Percentiles rank a stretch among this genome's conserved stretches.
Evolutionary conservation across 2,113 vertebrate species (phyloP).

Genomic region (Esox niger): DNA sequence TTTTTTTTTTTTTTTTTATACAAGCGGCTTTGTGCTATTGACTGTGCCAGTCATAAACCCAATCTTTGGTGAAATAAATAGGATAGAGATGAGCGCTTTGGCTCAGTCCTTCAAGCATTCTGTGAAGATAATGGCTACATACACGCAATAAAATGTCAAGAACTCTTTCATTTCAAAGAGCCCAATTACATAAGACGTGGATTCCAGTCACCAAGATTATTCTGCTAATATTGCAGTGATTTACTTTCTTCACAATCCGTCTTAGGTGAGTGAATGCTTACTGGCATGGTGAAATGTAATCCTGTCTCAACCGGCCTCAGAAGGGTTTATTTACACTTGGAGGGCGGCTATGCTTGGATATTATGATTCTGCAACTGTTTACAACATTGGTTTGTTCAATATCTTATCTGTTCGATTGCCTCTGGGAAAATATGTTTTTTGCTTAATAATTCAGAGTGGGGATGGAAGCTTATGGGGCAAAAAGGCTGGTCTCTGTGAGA

Average conservation of each 20-base stretch:
- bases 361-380: not conserved
- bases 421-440: not conserved
- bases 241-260: constrained; percentile 2
- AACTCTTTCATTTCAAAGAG: not conserved
- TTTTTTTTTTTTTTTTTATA: too few relatives aligned
- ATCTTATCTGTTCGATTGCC: not conserved
- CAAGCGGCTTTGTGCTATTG: not conserved
- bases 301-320: not conserved
- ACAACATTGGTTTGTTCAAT: not conserved
- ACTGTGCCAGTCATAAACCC: constrained; percentile 5
- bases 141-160: constrained; percentile 11
- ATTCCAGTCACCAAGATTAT: not conserved
- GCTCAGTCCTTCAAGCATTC: constrained; percentile 7
- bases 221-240: not conserved
- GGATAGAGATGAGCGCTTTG: not conserved
- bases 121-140: constrained; percentile 10
- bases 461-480: constrained; percentile 23
- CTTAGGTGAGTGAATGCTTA: constrained; percentile 16
- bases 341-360: not conserved
- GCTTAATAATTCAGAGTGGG: too few relatives aligned
- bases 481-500: constrained; percentile 33
- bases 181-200: not conserved
- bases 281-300: constrained; percentile 9
- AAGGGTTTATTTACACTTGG: not conserved
- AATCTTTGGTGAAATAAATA: constrained; percentile 5